Base-by-base conservation (phyloP, 2,113 vertebrate genomes). In the Amblyornis subalaris region DNA sequence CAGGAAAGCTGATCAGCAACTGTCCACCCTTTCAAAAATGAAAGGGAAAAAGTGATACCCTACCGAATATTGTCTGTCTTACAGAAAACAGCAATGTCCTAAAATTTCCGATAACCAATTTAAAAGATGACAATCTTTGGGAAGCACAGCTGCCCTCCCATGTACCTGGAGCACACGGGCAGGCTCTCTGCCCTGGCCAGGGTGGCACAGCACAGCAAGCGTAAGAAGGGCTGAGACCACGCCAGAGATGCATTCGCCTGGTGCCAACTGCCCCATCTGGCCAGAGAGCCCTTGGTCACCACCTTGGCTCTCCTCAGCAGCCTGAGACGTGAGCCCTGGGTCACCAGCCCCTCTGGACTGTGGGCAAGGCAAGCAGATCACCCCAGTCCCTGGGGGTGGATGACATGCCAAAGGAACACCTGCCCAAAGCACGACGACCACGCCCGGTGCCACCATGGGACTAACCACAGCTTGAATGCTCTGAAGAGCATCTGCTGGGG, bases 371-470 rank as follows among this genome's bases (percentile, higher is more conserved):
- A 7, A 33, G 19, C 10, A 1, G n/a, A 28, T 11, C 35, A 13
- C 25, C 18, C 5, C 29, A 44, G 76, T 7, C 33, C 57, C 61
- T 35, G 77, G 38, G 17, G 77, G 8, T 6, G 69, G 5, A 9
- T 2, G 33, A 5, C 42, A 25, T 0, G 4, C 69, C 4, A 7
- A 33, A 40, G 44, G 10, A 50, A 31, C 6, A 20, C 22, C 80
- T 35, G 40, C 14, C 54, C 84, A 4, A 4, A 10, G 60, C 0
- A 0, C 0, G 6, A 5, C 0, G 0, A 64, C 55, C 21, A 9
- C 35, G 67, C 45, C 73, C 0, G 0, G 10, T 25, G 65, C 45
- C 28, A 3, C 3, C n/a, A 1, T 1, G 4, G 70, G 14, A 36
- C 45, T 0, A 6, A 23, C 1, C 54, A 15, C 35, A 35, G 54